Conservation (phyloP, 2,797 vertebrate genomes). For the Clarias pachynema region DNA sequence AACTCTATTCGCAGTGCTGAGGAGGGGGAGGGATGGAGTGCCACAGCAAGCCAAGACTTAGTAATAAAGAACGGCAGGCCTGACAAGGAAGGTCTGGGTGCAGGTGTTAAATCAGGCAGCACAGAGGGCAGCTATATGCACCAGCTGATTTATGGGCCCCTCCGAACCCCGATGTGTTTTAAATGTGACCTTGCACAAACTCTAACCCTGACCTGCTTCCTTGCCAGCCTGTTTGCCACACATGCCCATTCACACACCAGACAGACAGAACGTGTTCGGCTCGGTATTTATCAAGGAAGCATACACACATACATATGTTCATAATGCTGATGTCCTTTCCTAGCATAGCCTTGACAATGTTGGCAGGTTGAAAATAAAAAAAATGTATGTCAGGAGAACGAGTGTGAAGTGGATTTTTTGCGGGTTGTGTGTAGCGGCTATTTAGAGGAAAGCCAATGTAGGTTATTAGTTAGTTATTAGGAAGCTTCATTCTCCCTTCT, state of each 20-base stretch:
- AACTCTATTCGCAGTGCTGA: conserved; percentile 57
- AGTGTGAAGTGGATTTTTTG: not conserved
- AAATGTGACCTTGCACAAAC: conserved; percentile 66
- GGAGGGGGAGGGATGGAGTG: conserved; percentile 20
- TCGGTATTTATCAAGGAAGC: conserved; percentile 20
- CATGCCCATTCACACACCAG: conserved; percentile 45
- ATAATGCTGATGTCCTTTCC: conserved; percentile 52
- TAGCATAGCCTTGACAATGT: conserved; percentile 19
- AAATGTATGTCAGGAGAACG: conserved; percentile 5
- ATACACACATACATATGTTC: conserved; percentile 38
- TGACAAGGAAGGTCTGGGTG: conserved; percentile 68
- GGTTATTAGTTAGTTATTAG: conserved; percentile 1
- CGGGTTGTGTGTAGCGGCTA: not conserved
- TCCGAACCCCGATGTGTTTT: conserved; percentile 62
- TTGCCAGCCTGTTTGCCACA: conserved; percentile 37
- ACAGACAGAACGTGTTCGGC: conserved; percentile 27
- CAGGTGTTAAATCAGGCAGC: conserved; percentile 68
- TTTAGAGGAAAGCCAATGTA: not conserved
- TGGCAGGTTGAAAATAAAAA: not conserved
- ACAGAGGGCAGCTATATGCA: conserved; percentile 60
- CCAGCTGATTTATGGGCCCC: conserved; percentile 61
- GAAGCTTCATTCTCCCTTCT: conserved; percentile 29
- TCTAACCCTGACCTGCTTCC: conserved; percentile 64
- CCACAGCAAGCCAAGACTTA: conserved; percentile 46
- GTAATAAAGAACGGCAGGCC: conserved; percentile 63